Evolutionary conservation across 30 jellyfish, hydroid and myxozoan genomes (phyloP), one percentile per base, ranked within the genome.

Genomic region (Catostylus mosaicus): DNA sequence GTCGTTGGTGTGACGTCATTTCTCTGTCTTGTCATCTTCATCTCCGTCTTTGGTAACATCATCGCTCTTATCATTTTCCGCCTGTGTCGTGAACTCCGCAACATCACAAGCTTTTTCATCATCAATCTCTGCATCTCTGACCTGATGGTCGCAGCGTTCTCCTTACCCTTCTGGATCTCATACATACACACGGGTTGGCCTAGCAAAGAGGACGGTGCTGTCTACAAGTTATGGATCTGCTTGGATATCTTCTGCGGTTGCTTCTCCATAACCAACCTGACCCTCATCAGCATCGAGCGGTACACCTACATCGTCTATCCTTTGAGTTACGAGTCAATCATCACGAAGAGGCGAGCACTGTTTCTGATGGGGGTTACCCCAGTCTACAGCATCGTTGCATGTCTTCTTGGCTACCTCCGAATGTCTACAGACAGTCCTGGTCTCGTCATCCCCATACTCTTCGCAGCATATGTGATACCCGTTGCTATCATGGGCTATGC

Each of bases 261-360:
- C 18, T 87, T 80, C 87, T 92, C 98, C 18, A 92, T 92, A 29
- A 80, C 82, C 89, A 86, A 89, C 51, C 69, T 92, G 1, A 89
- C 97, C 9, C 78, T 92, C 93, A 92, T 90, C 78, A 86, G 98
- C 91, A 71, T 90, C 40, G 98, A 90, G 77, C 60, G 98, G 26
- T 89, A 73, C 65, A 35, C 67, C 7, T 90, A 88, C 65, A 90
- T 90, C n/a, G 78, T 40, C 24, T 74, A 90, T 61, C 88, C 96
- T 20, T 31, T 90, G 36, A 64, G 51, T 1, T 83, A 83, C 60
- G 67, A 50, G 32, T 48, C 73, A 27, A 56, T 90, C 27, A 73
- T 90, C 75, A 90, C 97, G 29, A 63, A 56, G 73, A 75, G n/a
- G 19, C 62, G 84, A 33, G 90, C 78, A 16, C 33, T 19, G 43